A percentile compares a stretch with the other conserved stretches of the same genome.
Conservation (phyloP, 2,888 invertebrate species). For the Lumbricus terrestris region DNA sequence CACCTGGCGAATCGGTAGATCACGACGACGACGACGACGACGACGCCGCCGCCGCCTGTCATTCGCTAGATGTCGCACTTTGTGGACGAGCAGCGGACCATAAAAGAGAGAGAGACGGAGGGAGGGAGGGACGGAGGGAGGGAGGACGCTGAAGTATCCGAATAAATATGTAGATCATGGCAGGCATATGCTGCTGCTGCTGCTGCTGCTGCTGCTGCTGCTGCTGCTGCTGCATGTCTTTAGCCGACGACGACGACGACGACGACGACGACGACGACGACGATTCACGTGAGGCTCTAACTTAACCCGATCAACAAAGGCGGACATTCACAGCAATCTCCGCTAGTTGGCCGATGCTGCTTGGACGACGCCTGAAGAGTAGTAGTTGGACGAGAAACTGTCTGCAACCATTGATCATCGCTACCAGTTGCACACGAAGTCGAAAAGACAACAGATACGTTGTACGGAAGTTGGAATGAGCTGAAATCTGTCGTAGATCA, state of each 20-base stretch:
- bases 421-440: not conserved
- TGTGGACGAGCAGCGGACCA: not conserved
- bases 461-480: not conserved
- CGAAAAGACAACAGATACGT: not conserved
- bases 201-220: no score
- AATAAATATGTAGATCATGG: conserved; percentile 5
- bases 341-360: not conserved
- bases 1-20: conserved; percentile 16
- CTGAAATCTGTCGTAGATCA: not conserved
- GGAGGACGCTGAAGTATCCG: not conserved
- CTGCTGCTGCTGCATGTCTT: no score
- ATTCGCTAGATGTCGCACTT: conserved; percentile 15
- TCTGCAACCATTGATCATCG: not conserved
- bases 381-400: not conserved
- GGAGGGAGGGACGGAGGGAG: no score
- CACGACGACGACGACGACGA: conserved; percentile 19
- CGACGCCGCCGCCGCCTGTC: no score
- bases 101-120: not conserved
- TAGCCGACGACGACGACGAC: no score
- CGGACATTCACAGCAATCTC: not conserved
- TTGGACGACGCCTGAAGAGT: not conserved
- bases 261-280: not conserved
- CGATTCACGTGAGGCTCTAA: not conserved
- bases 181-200: no score
- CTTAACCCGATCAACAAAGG: not conserved